phyloP scores from a whole-genome alignment of 2,888 invertebrate species.

The Spisula solida region DNA sequence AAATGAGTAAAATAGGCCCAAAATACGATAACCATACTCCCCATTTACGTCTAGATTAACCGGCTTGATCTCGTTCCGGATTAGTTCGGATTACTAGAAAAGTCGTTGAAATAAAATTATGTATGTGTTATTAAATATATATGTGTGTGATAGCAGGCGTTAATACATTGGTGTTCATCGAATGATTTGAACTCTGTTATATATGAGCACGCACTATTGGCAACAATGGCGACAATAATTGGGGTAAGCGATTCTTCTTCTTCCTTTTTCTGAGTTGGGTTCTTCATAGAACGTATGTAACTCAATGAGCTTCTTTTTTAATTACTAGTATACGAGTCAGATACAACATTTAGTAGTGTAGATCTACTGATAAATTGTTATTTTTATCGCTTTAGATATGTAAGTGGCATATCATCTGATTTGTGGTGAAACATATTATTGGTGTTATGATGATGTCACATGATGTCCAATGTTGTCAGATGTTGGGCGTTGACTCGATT shows the following conservation, averaged over 20 bases:
- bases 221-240: slow-evolving; percentile 64
- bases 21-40: slow-evolving; percentile 51
- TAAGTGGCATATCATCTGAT: too few species aligned
- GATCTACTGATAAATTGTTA: too few species aligned
- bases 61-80: slow-evolving; percentile 42
- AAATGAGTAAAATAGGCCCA: slow-evolving; percentile 50
- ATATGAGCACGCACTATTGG: neutral
- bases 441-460: too few species aligned
- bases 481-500: too few species aligned
- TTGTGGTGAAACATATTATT: too few species aligned
- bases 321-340: too few species aligned
- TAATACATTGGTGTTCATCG: neutral
- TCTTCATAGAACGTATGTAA: too few species aligned
- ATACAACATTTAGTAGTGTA: too few species aligned
- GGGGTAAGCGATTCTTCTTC: slow-evolving; percentile 69
- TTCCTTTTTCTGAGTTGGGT: too few species aligned
- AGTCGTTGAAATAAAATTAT: slow-evolving; percentile 11
- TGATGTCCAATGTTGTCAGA: too few species aligned
- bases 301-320: too few species aligned
- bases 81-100: slow-evolving; percentile 47
- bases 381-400: too few species aligned
- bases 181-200: neutral
- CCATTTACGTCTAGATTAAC: slow-evolving; percentile 55
- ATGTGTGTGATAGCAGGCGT: neutral
- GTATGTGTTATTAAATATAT: slow-evolving; percentile 23